Percentiles rank a stretch among this genome's conserved stretches.
These are phyloP conservation scores for Phaenicophaeus curvirostris DNA, from an alignment of 2,797 vertebrate genomes.

Conservation along the genomic window DNA sequence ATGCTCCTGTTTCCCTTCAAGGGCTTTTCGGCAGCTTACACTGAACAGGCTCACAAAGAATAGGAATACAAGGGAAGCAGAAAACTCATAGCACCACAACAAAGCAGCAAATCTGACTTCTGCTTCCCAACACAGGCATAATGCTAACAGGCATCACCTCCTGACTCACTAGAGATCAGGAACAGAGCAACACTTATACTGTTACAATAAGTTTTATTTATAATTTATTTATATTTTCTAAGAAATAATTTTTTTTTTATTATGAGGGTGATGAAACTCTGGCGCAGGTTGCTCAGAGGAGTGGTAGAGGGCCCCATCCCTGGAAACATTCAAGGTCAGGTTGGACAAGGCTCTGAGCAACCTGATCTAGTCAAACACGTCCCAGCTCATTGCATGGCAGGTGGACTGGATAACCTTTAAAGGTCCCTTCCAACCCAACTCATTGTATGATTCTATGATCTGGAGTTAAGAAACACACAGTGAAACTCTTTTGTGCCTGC, in stretches of 20 bases:
- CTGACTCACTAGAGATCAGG: neutral
- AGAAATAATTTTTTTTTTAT: neutral
- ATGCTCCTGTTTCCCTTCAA: neutral
- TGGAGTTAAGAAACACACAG: neutral
- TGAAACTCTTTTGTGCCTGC: neutral
- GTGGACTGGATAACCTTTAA: neutral
- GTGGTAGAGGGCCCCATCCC: too few relatives aligned
- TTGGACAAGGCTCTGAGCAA: accelerated
- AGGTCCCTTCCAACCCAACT: neutral
- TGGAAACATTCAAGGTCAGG: neutral
- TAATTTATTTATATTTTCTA: neutral
- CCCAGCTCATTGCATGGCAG: neutral
- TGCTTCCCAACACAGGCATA: neutral
- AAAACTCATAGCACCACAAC: neutral
- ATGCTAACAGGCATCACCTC: neutral
- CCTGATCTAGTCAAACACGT: neutral
- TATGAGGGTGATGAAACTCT: neutral
- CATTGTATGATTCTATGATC: neutral
- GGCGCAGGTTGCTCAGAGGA: neutral
- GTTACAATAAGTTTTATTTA: neutral
- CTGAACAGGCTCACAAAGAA: neutral
- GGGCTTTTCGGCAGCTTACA: neutral
- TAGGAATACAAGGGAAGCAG: neutral
- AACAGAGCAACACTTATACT: neutral
- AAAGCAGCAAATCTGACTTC: neutral